Percentiles rank a stretch among this genome's conserved stretches.
phyloP scores from a whole-genome alignment of 2,888 invertebrate species.

The Lapara coniferarum region DNA sequence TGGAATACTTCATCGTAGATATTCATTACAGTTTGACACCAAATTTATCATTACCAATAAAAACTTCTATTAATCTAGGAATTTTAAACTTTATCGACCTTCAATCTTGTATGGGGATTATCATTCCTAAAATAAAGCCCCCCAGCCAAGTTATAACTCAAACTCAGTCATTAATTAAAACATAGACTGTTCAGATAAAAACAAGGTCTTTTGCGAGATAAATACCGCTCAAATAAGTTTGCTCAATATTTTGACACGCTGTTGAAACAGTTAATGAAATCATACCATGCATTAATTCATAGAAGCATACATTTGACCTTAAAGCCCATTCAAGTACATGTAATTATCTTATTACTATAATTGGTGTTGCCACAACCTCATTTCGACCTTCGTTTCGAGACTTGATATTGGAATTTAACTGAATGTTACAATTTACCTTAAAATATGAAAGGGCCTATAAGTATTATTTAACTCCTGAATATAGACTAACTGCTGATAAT shows the following conservation, averaged over 20 bases:
- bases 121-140: too few relatives aligned
- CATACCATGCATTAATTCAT: conserved; percentile 20
- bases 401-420: background rate
- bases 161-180: background rate
- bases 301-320: conserved; percentile 20
- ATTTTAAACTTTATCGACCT: too few relatives aligned
- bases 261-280: conserved; percentile 9
- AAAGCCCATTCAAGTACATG: conserved; percentile 22
- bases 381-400: conserved; percentile 22
- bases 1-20: too few relatives aligned
- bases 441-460: too few relatives aligned
- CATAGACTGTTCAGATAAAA: background rate
- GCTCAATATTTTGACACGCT: conserved; percentile 13
- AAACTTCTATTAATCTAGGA: too few relatives aligned
- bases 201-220: background rate
- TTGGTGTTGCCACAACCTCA: conserved; percentile 19
- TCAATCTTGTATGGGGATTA: too few relatives aligned
- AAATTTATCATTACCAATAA: too few relatives aligned
- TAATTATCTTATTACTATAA: conserved; percentile 27
- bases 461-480: too few relatives aligned
- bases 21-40: too few relatives aligned
- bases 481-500: too few relatives aligned
- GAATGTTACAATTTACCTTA: too few relatives aligned
- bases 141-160: too few relatives aligned
- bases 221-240: conserved; percentile 1